A percentile compares a stretch with the other conserved stretches of the same genome.
Evolutionary conservation across 2,888 invertebrate genomes (phyloP).

Genomic region (Pachymerium ferrugineum): DNA sequence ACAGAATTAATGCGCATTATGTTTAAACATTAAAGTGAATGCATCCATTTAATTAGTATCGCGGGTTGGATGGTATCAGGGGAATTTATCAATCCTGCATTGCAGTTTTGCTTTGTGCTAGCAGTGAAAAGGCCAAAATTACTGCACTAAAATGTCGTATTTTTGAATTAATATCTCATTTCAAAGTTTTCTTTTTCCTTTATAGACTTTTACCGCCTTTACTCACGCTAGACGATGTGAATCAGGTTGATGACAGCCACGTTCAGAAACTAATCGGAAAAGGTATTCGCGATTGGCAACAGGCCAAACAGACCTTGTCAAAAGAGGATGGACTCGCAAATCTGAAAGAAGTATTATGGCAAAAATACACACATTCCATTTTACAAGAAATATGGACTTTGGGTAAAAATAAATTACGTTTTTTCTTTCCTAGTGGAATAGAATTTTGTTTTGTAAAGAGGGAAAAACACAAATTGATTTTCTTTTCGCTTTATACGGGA

Average conservation of each 20-base stretch:
- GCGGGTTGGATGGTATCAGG: neutral
- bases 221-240: slow-evolving; percentile 77
- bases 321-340: slow-evolving; percentile 71
- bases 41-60: neutral
- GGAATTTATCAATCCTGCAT: neutral
- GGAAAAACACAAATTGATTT: no score
- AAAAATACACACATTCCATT: slow-evolving; percentile 76
- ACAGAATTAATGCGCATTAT: neutral
- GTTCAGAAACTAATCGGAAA: slow-evolving; percentile 71
- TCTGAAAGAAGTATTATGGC: slow-evolving; percentile 76
- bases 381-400: slow-evolving; percentile 76
- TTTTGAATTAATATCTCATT: neutral
- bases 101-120: neutral
- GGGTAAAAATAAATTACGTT: slow-evolving; percentile 53
- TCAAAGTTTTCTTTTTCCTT: slow-evolving; percentile 36
- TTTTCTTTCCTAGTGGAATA: neutral
- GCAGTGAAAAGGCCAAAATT: neutral
- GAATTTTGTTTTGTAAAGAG: neutral
- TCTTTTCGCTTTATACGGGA: no score
- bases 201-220: slow-evolving; percentile 72
- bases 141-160: neutral
- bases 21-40: neutral
- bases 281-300: slow-evolving; percentile 61
- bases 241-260: slow-evolving; percentile 78
- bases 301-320: slow-evolving; percentile 77